phyloP scores from a whole-genome alignment of 2,888 invertebrate species.

The Habroteleia sp. region DNA sequence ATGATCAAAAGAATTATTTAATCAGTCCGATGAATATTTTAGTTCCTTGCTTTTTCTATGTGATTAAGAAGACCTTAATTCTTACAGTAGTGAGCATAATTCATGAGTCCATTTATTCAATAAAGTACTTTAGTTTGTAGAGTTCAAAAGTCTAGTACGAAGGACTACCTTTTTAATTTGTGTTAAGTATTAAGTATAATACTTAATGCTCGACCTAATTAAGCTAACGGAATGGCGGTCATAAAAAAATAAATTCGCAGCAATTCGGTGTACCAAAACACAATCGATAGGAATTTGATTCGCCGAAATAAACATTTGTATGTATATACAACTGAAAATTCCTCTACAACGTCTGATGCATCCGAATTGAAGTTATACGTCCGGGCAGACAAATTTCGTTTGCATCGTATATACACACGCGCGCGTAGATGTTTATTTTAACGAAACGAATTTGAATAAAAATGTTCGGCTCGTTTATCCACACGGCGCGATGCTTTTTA shows the following conservation, averaged over 20 bases:
- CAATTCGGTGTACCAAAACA: background rate
- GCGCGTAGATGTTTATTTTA: too few relatives aligned
- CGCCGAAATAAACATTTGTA: slow-evolving; percentile 2
- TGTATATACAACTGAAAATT: slow-evolving; percentile 6
- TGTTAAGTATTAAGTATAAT: too few relatives aligned
- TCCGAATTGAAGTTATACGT: slow-evolving; percentile 11
- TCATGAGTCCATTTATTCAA: background rate
- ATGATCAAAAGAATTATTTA: slow-evolving; percentile 25
- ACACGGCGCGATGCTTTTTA: too few relatives aligned
- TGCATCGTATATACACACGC: background rate
- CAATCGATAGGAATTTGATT: slow-evolving; percentile 14
- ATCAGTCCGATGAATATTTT: slow-evolving; percentile 14
- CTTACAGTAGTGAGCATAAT: background rate
- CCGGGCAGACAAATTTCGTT: slow-evolving; percentile 5
- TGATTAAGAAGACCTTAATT: slow-evolving; percentile 12
- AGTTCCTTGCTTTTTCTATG: slow-evolving; percentile 16
- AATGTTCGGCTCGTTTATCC: too few relatives aligned
- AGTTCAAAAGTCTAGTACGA: too few relatives aligned
- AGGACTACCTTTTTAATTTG: too few relatives aligned
- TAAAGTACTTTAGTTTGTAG: too few relatives aligned
- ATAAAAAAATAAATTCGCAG: background rate
- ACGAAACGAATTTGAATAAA: background rate
- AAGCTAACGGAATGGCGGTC: too few relatives aligned
- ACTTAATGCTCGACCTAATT: too few relatives aligned
- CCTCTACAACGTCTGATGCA: slow-evolving; percentile 13